These are phyloP conservation scores for Prionailurus viverrinus DNA, from an alignment of 2,113 vertebrate species.

Conservation along the genomic window DNA sequence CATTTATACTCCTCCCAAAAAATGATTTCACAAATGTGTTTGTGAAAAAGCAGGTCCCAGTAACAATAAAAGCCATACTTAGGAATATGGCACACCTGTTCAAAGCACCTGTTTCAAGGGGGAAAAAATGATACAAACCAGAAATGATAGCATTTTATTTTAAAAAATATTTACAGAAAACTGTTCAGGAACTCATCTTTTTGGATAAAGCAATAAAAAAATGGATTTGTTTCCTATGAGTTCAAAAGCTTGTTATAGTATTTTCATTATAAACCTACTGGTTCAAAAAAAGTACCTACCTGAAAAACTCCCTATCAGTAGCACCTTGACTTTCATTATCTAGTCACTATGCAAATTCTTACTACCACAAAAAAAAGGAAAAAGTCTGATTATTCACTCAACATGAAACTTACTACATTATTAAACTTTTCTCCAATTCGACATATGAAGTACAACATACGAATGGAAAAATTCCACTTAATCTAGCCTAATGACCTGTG, in stretches of 20 bases:
- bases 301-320: conserved; percentile 48
- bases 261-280: conserved; percentile 63
- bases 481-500: conserved; percentile 9
- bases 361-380: not conserved
- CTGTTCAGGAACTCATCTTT: conserved; percentile 50
- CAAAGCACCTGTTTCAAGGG: conserved; percentile 44
- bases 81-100: not conserved
- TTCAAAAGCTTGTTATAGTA: conserved; percentile 56
- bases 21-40: conserved; percentile 1
- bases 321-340: conserved; percentile 54
- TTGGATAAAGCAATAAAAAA: conserved; percentile 67
- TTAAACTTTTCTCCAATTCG: conserved; percentile 54
- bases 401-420: not conserved
- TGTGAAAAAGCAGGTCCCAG: not conserved
- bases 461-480: not conserved
- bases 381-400: not conserved
- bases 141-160: conserved; percentile 51
- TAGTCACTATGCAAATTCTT: conserved; percentile 16
- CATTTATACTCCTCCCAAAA: not conserved
- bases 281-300: not conserved
- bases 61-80: conserved; percentile 40
- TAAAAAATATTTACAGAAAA: conserved; percentile 64
- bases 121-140: conserved; percentile 17
- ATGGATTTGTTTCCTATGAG: conserved; percentile 40
- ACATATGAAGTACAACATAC: conserved; percentile 46